phyloP scores from a whole-genome alignment of 30 jellyfish, hydroid and myxozoan genomes.

The Hydra vulgaris region DNA sequence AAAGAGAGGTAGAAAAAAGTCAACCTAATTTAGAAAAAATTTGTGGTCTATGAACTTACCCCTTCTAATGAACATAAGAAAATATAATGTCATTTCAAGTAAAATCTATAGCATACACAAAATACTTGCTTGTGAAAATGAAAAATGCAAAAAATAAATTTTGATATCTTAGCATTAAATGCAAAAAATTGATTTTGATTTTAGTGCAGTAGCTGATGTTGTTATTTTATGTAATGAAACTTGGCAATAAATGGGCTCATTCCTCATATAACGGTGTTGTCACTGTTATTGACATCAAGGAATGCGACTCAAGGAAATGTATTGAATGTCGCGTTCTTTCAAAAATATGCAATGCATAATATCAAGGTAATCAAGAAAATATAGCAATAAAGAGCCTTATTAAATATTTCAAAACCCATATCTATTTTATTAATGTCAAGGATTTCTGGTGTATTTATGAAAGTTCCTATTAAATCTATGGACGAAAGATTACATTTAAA shows the following conservation, averaged over 20 bases:
- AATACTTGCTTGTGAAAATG: neutral
- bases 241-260: neutral
- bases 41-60: neutral
- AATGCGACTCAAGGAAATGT: conserved; percentile 4
- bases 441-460: neutral
- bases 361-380: neutral
- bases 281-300: neutral
- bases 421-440: neutral
- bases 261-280: neutral
- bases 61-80: neutral
- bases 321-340: neutral
- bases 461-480: no score
- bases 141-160: neutral
- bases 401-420: neutral
- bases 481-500: no score
- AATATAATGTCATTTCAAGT: neutral
- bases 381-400: no score
- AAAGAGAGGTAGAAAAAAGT: no score
- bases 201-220: neutral
- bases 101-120: neutral
- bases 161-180: no score
- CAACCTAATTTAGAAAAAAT: no score
- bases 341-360: neutral
- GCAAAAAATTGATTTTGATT: no score
- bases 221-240: neutral